Percentiles rank a stretch among this genome's conserved stretches.
phyloP scores from a whole-genome alignment of 2,797 vertebrate genomes.

The Sylvilagus floridanus region DNA sequence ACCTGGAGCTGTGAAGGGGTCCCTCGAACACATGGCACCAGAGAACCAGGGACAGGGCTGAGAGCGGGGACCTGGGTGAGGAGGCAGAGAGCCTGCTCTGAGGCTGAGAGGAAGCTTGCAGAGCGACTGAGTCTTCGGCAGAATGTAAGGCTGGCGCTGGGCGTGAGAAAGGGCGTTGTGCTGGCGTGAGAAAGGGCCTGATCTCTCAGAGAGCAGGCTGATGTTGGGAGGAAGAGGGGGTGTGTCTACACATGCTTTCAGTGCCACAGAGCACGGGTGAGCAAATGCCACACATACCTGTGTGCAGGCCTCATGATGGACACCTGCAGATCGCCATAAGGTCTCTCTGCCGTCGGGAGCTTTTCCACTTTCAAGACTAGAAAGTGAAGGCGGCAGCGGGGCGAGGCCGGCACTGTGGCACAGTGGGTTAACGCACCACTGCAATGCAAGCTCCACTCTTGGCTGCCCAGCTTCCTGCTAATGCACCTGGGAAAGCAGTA shows the following conservation, averaged over 20 bases:
- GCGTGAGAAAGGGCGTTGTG: not conserved
- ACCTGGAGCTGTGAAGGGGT: not conserved
- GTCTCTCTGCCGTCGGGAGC: not conserved
- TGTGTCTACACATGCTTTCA: slow-evolving; percentile 7
- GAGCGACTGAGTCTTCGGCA: not conserved
- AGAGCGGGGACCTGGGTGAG: no score
- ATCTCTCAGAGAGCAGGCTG: not conserved
- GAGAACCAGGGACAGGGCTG: not conserved
- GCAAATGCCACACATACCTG: not conserved
- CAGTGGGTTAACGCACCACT: no score
- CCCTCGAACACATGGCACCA: not conserved
- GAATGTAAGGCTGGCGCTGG: not conserved
- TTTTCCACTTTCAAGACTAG: not conserved
- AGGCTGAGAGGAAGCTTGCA: not conserved
- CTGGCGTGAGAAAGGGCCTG: not conserved
- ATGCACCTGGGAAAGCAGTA: no score
- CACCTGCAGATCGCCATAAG: not conserved
- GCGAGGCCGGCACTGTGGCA: no score
- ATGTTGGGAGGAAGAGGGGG: not conserved
- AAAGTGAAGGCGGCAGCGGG: not conserved
- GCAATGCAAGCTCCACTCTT: no score
- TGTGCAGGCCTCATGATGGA: not conserved
- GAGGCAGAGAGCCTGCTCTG: not conserved
- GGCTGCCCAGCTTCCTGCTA: no score
- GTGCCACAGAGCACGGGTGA: not conserved